Evolutionary conservation across 2,797 vertebrate genomes (phyloP).

Genomic region (Premnoplex brunnescens): DNA sequence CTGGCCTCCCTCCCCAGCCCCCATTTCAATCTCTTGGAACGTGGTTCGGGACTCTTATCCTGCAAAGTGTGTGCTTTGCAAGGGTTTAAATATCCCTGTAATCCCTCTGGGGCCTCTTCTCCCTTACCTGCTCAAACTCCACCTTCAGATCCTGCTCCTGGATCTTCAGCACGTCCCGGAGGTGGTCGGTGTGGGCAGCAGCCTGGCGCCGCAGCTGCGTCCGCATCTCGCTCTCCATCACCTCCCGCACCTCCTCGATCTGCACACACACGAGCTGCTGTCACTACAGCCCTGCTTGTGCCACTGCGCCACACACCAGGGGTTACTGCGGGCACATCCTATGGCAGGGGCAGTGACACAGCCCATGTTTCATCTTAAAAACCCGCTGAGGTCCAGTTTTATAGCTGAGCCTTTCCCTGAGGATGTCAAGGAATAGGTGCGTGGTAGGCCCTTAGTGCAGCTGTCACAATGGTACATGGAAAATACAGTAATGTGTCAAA

Average conservation of each 20-base stretch:
- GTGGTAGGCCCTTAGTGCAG: background rate
- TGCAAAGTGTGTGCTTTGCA: fast-evolving
- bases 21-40: background rate
- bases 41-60: fast-evolving
- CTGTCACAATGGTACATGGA: background rate
- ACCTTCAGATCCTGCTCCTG: slow-evolving; percentile 90
- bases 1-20: background rate
- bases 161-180: slow-evolving; percentile 90
- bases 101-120: background rate
- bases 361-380: background rate
- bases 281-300: background rate
- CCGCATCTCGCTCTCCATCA: slow-evolving; percentile 96
- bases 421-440: fast-evolving
- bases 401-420: background rate
- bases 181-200: slow-evolving; percentile 93
- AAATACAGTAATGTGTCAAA: background rate
- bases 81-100: background rate
- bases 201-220: slow-evolving; percentile 96
- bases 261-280: slow-evolving; percentile 2
- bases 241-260: slow-evolving; percentile 89
- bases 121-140: slow-evolving; percentile 88
- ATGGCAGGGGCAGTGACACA: background rate
- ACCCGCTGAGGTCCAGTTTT: background rate
- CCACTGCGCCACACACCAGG: fast-evolving
- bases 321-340: fast-evolving